Percentiles rank a stretch among this genome's conserved stretches.
These are phyloP conservation scores for Scolopax bukidnonensis DNA, from an alignment of 2,797 vertebrate genomes.

Conservation along the genomic window DNA sequence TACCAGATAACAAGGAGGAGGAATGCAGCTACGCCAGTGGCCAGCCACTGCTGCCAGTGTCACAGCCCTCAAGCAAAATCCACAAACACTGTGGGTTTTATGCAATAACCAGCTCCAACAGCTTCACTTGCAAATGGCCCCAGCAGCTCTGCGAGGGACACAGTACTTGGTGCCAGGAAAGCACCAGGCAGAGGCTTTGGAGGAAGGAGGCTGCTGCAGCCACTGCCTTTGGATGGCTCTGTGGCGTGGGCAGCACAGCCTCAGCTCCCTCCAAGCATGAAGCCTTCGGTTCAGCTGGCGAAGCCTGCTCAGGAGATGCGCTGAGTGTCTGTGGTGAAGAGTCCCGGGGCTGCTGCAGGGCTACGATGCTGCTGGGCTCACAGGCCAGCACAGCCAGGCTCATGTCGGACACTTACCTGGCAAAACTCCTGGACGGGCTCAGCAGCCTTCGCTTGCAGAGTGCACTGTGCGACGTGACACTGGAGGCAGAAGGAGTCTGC, in stretches of 20 bases:
- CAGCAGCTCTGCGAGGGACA: neutral
- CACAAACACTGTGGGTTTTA: neutral
- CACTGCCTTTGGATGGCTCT: neutral
- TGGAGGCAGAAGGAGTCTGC: conserved; percentile 60
- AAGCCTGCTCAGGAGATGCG: neutral
- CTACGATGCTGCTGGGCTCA: neutral
- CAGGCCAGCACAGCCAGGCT: neutral
- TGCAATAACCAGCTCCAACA: neutral
- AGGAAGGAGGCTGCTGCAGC: neutral
- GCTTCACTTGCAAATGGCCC: neutral
- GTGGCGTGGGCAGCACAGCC: neutral
- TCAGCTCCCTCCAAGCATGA: neutral
- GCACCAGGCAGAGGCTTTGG: rapidly evolving
- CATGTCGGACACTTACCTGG: conserved; percentile 17
- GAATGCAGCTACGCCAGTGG: neutral
- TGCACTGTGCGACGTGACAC: conserved; percentile 37
- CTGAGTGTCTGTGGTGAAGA: rapidly evolving
- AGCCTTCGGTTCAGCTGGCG: neutral
- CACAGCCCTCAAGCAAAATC: neutral
- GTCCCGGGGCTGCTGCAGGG: neutral
- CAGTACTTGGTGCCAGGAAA: rapidly evolving
- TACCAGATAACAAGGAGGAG: neutral
- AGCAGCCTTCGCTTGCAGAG: neutral
- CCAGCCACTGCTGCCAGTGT: neutral
- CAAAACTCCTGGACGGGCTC: conserved; percentile 49